Conservation (phyloP, 2,888 invertebrate genomes). For the Oeneis ivallda region DNA sequence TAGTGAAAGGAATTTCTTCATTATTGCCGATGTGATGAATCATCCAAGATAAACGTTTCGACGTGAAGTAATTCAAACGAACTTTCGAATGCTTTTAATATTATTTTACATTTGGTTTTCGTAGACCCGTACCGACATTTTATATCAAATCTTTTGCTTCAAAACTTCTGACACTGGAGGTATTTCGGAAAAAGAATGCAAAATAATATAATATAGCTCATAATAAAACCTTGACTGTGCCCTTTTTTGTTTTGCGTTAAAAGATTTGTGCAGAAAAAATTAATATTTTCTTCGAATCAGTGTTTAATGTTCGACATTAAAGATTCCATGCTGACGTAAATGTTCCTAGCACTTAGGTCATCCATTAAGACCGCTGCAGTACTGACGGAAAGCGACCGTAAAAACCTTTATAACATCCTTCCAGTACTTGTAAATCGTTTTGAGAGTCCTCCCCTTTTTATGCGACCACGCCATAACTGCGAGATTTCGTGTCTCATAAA, state of each 20-base stretch:
- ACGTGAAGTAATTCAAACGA: conserved; percentile 69
- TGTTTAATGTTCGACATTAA: conserved; percentile 41
- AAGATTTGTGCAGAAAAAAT: not conserved
- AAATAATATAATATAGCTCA: not conserved
- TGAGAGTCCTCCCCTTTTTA: conserved; percentile 71
- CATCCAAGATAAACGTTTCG: conserved; percentile 70
- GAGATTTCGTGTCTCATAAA: conserved; percentile 39
- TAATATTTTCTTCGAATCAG: conserved; percentile 22
- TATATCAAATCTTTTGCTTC: conserved; percentile 48
- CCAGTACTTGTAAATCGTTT: conserved; percentile 80
- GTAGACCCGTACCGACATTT: conserved; percentile 46
- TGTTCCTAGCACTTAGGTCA: conserved; percentile 79
- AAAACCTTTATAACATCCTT: conserved; percentile 81
- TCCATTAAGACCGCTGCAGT: conserved; percentile 79
- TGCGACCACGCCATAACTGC: conserved; percentile 68
- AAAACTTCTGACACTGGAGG: too few relatives aligned
- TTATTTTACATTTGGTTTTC: conserved; percentile 60
- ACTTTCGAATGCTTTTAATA: conserved; percentile 61
- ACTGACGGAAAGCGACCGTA: conserved; percentile 78
- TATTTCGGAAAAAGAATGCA: not conserved
- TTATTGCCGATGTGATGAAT: conserved; percentile 74
- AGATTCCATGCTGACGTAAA: conserved; percentile 68
- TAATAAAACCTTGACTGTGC: not conserved
- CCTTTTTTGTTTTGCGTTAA: too few relatives aligned
- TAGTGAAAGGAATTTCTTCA: conserved; percentile 67